These are phyloP conservation scores for Tipula unca DNA, from an alignment of 2,888 invertebrate species.

Conservation along the genomic window DNA sequence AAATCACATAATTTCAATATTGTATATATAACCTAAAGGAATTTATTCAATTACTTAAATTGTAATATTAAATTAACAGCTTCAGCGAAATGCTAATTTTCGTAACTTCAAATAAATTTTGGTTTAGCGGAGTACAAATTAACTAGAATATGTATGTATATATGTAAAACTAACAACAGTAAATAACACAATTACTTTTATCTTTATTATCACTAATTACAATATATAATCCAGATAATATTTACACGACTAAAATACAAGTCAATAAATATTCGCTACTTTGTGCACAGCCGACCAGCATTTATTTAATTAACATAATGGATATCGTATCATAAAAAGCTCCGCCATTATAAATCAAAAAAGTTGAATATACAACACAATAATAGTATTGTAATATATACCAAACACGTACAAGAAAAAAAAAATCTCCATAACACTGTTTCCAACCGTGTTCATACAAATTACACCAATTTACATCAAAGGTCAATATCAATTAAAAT, in stretches of 20 bases:
- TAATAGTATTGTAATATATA: not conserved
- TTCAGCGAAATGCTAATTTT: no score
- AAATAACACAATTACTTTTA: not conserved
- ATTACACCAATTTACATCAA: not conserved
- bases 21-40: no score
- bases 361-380: not conserved
- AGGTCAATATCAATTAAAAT: constrained; percentile 14
- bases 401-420: not conserved
- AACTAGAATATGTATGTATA: no score
- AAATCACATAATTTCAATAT: no score
- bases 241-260: not conserved
- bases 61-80: no score
- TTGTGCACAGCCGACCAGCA: not conserved
- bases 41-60: no score
- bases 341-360: not conserved
- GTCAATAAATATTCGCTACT: not conserved
- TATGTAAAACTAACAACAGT: no score
- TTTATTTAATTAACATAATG: not conserved
- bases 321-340: not conserved
- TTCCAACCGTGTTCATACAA: not conserved
- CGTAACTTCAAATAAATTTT: no score
- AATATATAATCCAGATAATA: not conserved
- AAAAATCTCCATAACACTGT: not conserved
- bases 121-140: no score
- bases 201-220: not conserved